Evolutionary conservation across 2,113 vertebrate species (phyloP), one percentile per base, ranked within the genome.

Genomic region (Xiphias gladius): DNA sequence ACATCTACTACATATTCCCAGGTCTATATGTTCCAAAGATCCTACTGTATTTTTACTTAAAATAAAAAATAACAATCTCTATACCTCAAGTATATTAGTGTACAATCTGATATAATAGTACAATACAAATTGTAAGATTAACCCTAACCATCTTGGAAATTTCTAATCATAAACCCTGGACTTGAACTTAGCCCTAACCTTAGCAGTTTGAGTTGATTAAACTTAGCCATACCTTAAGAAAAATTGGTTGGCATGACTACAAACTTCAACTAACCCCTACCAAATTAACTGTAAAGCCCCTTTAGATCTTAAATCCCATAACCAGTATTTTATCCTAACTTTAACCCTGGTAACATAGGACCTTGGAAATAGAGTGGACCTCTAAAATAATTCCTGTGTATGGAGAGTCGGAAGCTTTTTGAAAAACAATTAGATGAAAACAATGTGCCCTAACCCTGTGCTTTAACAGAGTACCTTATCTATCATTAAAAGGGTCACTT

Each of bases 401-500:
- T 17, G 16, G 13, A 48, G 20, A 77, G 9, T 12, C 46, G 20
- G 10, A 20, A 19, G 12, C 8, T 57, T 67, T 67, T n/a, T 16
- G 24, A 32, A 55, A 58, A 67, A 57, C 24, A 14, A 13, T 16
- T 46, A 0, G 0, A 55, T 22, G 48, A 48, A 5, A 32, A 61
- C 66, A 70, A 30, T 41, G 37, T 39, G n/a, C 43, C 71, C 24
- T 28, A 46, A 39, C 35, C 41, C 1, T 35, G 26, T 41, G n/a
- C 59, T 35, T 26, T n/a, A 35, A 69, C 6, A 68, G 54, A 37
- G 43, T 17, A 30, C 13, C 7, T 37, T 26, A 48, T 39, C 26
- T 19, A 55, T 63, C 13, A 32, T 37, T 73, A 66, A 57, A 55
- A 57, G 24, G 14, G 26, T 41, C 59, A 43, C 26, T 72, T 64